Evolutionary conservation across 2,113 vertebrate genomes (phyloP), one percentile per base, ranked within the genome.

Genomic region (Meleagris gallopavo): DNA sequence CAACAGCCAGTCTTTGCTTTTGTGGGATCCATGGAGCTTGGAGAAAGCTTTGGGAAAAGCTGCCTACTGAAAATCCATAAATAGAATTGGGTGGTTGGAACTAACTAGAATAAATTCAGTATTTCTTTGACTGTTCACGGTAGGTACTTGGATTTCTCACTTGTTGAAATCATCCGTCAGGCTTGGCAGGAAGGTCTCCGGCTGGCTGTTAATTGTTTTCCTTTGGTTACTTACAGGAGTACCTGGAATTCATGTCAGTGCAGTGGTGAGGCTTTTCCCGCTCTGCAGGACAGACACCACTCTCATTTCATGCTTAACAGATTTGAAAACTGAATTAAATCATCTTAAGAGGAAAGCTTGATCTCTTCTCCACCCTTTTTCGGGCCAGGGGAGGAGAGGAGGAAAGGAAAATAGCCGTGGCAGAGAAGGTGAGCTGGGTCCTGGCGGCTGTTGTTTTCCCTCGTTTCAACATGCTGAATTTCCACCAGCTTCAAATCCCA

Each of bases 21-120:
- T 27, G 52, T 55, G 46, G 34, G 11, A 20, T 40, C 58, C 1
- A 0, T 4, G 55, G 34, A 30, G 10, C 40, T 65, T 32, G 0
- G 36, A 36, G 69, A 18, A 43, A 46, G 71, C 62, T 43, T 43
- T 65, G 32, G 91, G 79, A 86, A 50, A 67, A 30, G 27, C 45
- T 24, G 4, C 8, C 24, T 16, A 2, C 57, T 30, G 29, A 16
- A 58, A 36, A 58, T 27, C 38, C 30, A 4, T 57, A 16, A 17
- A 4, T 57, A 6, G 2, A 29, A 12, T 0, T 2, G 29, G 76
- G 18, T 41, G 29, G 73, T 6, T 48, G 16, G 43, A 62, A 7
- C 6, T 13, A 27, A 14, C 40, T n/a, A 19, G 32, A 50, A 18
- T 5, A 21, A 32, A 11, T 3, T 0, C 30, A 40, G 45, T 12